A percentile compares a stretch with the other conserved stretches of the same genome.
Evolutionary conservation across 2,797 vertebrate species (phyloP).

Genomic region (Balearica regulorum): DNA sequence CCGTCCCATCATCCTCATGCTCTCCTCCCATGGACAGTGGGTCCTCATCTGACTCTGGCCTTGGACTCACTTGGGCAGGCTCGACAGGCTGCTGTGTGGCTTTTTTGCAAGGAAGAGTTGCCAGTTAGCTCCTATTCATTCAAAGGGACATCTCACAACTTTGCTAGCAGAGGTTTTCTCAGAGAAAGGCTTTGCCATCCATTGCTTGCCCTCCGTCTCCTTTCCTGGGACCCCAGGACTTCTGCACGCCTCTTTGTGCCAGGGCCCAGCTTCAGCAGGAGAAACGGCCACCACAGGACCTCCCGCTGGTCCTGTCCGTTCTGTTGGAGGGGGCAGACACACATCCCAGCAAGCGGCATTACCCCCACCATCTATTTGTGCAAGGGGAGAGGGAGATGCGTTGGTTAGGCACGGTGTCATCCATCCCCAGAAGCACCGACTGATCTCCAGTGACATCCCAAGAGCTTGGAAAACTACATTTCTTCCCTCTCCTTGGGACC

Average conservation of each 20-base stretch:
- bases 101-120: neutral
- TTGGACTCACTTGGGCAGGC: neutral
- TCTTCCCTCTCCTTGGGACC: neutral
- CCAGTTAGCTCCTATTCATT: neutral
- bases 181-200: neutral
- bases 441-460: neutral
- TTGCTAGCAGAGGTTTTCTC: neutral
- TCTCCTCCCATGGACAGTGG: neutral
- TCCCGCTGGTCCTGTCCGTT: fast-evolving
- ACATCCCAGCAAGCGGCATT: neutral
- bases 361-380: neutral
- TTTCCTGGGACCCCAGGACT: neutral
- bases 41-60: neutral
- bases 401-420: neutral
- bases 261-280: neutral
- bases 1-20: fast-evolving
- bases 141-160: neutral
- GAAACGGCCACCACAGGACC: neutral
- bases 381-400: neutral
- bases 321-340: neutral
- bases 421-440: neutral
- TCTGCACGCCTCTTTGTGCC: neutral
- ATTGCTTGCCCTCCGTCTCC: neutral
- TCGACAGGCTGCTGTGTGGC: neutral
- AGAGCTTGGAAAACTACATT: neutral